Conservation (phyloP, 2,113 vertebrate genomes). For the Sterna hirundo region DNA sequence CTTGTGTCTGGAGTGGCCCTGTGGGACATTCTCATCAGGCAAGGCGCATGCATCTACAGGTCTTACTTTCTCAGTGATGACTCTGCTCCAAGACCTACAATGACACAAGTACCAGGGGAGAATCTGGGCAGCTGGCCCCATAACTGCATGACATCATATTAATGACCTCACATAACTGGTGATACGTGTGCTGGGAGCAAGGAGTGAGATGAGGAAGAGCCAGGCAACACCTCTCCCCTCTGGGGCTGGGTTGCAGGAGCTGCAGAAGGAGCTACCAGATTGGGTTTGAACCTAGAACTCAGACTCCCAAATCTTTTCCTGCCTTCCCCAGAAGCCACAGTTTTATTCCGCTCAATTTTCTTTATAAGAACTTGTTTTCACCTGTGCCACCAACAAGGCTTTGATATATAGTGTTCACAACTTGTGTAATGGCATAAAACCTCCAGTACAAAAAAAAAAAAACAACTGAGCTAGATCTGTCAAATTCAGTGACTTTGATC, state of each 20-base stretch:
- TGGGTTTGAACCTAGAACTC: neutral
- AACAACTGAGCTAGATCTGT: neutral
- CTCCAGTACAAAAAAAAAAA: neutral
- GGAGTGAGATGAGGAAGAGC: neutral
- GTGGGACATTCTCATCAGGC: neutral
- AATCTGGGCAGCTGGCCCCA: neutral
- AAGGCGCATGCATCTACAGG: neutral
- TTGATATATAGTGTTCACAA: neutral
- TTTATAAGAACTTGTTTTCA: neutral
- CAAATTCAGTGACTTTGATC: neutral
- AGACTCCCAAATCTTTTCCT: neutral
- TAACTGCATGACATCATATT: neutral
- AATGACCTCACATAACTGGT: neutral
- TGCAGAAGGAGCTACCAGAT: neutral
- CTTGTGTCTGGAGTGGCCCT: neutral
- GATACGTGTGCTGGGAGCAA: neutral
- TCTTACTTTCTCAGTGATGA: neutral
- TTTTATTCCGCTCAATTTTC: neutral
- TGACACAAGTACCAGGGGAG: neutral
- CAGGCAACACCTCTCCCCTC: neutral
- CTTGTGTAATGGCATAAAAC: neutral
- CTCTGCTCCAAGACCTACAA: neutral
- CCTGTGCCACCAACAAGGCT: neutral
- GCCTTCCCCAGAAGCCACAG: neutral
- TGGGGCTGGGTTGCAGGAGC: accelerated